Evolutionary conservation across 2,797 vertebrate genomes (phyloP).

Genomic region (Urocyon cinereoargenteus): DNA sequence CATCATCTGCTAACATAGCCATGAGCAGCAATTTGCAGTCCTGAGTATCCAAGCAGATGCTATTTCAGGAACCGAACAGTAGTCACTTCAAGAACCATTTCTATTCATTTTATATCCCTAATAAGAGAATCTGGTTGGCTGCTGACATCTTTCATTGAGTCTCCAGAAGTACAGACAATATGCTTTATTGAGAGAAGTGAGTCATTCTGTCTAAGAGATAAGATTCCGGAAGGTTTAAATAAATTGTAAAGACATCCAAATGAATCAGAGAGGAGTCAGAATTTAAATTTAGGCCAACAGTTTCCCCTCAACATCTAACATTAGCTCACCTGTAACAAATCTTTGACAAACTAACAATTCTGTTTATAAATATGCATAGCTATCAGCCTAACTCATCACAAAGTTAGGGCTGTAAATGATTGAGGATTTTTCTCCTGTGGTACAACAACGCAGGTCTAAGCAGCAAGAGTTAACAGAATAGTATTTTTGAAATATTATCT

Average conservation of each 20-base stretch:
- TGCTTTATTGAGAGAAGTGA: background rate
- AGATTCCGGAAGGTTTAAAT: slow-evolving; percentile 50
- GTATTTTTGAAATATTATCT: background rate
- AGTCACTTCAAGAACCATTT: slow-evolving; percentile 29
- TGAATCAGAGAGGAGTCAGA: slow-evolving; percentile 50
- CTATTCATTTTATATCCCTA: background rate
- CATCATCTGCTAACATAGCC: background rate
- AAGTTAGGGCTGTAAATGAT: background rate
- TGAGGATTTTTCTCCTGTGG: background rate
- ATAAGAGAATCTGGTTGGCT: slow-evolving; percentile 38
- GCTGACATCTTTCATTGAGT: background rate
- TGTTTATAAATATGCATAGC: background rate
- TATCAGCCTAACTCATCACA: background rate
- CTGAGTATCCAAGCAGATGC: background rate
- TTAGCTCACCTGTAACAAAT: background rate
- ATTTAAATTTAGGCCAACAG: background rate
- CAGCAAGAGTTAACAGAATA: background rate
- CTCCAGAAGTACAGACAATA: slow-evolving; percentile 6
- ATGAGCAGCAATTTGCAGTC: background rate
- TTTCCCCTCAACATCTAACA: background rate
- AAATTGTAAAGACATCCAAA: background rate
- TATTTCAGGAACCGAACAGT: background rate
- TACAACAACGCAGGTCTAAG: background rate
- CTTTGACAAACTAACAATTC: slow-evolving; percentile 56
- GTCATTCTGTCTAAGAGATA: slow-evolving; percentile 4